Evolutionary conservation across 92 coral and sea anemone species (phyloP), one percentile per base, ranked within the genome.

Genomic region (Isaurus tuberculatus): DNA sequence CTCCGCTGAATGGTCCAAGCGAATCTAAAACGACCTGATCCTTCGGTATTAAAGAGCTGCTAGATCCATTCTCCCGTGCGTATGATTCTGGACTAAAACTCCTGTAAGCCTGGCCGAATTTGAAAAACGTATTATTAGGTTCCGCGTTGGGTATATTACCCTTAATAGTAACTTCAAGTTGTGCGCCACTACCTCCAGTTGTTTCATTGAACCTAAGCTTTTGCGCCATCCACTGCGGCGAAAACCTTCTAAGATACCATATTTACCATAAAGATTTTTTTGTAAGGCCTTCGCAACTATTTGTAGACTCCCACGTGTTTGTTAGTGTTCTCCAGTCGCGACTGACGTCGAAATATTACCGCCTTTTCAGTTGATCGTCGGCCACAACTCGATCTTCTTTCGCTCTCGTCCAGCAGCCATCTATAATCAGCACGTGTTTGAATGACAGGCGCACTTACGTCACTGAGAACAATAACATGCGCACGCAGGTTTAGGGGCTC

Each of bases 391-490:
- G 83, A 80, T 91, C 94, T 91, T 81, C 83, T 77, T 77, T 77
- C 82, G 82, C 82, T 77, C 82, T 77, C 82, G 88, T 87, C 83
- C 57, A 84, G 94, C 92, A 91, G 86, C 95, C 95, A 90, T 92
- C 92, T 91, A 92, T 90, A 90, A 84, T 88, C 90, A 93, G 95
- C 98, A 93, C 98, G 98, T 93, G 98, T 91, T 93, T 93, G 98
- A 93, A 91, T 93, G 98, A 93, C 98, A 93, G 98, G 83, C 90
- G 91, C 80, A 84, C 87, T 85, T 77, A 85, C 73, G 86, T 93
- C 93, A 93, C 93, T 69, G 48, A 31, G 69, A 77, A 77, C 82
- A 77, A 77, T 77, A 77, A 77, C 82, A 34, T 77, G 82, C 82
- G 82, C 82, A 34, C 82, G 82, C 82, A 77, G 32, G 22, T 77